Evolutionary conservation across 1,140 invertebrate genomes (phyloP).

Genomic region (Leptoteleia sp.): DNA sequence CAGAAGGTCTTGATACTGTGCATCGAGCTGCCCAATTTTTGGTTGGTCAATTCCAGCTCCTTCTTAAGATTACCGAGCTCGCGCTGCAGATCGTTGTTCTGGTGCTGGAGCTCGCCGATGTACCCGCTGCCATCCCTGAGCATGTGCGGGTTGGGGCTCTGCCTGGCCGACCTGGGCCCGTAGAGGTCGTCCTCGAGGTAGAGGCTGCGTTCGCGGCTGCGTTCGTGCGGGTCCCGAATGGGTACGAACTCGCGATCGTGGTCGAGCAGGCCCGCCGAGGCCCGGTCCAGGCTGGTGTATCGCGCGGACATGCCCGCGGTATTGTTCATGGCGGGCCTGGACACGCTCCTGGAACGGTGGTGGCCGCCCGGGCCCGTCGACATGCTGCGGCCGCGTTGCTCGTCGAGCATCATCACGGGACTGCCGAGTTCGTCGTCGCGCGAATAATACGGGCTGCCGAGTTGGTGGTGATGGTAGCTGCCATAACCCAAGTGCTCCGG

Average conservation of each 20-base stretch:
- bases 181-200: slow-evolving; percentile 90
- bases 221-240: slow-evolving; percentile 87
- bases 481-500: slow-evolving; percentile 82
- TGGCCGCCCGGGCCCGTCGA: slow-evolving; percentile 83
- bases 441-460: slow-evolving; percentile 85
- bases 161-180: slow-evolving; percentile 85
- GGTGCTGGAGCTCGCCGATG: slow-evolving; percentile 95
- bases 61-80: slow-evolving; percentile 98
- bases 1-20: slow-evolving; percentile 99
- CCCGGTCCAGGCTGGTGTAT: slow-evolving; percentile 90
- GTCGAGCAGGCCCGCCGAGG: slow-evolving; percentile 82
- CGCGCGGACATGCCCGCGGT: slow-evolving; percentile 83
- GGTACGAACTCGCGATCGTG: slow-evolving; percentile 91
- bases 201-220: slow-evolving; percentile 84
- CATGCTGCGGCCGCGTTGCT: slow-evolving; percentile 84
- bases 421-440: slow-evolving; percentile 88
- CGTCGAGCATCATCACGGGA: slow-evolving; percentile 83
- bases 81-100: slow-evolving; percentile 96
- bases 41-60: slow-evolving; percentile 97
- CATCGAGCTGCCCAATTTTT: slow-evolving; percentile 99
- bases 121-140: slow-evolving; percentile 83
- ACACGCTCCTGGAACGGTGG: slow-evolving; percentile 84
- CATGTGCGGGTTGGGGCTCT: slow-evolving; percentile 86
- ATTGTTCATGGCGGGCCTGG: slow-evolving; percentile 81
- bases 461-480: slow-evolving; percentile 83